These are phyloP conservation scores for Hemiprocne comata DNA, from an alignment of 2,113 vertebrate genomes.

Conservation along the genomic window DNA sequence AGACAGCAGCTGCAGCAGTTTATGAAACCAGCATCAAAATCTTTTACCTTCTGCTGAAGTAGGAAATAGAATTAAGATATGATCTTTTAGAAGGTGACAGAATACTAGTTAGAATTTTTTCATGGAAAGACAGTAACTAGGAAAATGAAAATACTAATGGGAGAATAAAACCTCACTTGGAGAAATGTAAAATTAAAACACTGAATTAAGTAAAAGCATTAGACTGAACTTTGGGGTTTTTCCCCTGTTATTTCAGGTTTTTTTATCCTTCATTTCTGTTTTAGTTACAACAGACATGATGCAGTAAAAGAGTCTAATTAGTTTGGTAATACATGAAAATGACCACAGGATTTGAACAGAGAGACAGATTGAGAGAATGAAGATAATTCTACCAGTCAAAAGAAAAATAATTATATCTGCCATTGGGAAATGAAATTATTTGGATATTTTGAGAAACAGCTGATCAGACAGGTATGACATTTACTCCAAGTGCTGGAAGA, in stretches of 20 bases:
- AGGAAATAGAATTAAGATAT: background rate
- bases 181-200: background rate
- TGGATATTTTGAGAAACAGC: background rate
- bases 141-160: background rate
- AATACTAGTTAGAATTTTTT: background rate
- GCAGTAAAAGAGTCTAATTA: background rate
- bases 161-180: background rate
- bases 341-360: background rate
- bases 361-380: background rate
- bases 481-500: background rate
- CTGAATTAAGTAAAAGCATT: background rate
- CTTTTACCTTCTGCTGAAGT: background rate
- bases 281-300: background rate
- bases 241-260: background rate
- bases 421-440: background rate
- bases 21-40: background rate
- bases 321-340: background rate
- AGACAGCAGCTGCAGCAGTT: background rate
- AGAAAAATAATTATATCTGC: background rate
- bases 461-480: background rate
- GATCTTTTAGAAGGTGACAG: background rate
- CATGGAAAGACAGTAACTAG: background rate
- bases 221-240: background rate
- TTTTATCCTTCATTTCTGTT: background rate
- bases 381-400: background rate